These are phyloP conservation scores for Actias luna DNA, from an alignment of 2,888 invertebrate species.

Conservation along the genomic window DNA sequence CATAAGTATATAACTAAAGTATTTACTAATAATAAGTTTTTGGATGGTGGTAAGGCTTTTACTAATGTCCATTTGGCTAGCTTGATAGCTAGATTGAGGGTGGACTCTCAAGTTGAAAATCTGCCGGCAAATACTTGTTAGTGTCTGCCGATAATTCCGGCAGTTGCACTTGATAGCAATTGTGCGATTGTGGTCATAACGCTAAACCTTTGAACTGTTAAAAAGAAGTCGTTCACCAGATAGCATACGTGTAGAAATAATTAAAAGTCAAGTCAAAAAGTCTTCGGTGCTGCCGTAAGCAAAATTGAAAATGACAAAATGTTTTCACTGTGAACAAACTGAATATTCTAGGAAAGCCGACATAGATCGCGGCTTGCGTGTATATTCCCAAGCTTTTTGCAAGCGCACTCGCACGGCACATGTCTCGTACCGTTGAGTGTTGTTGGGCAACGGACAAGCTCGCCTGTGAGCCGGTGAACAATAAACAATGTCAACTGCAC, in stretches of 20 bases:
- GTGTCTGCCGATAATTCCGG: too few species aligned
- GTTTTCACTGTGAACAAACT: constrained; percentile 34
- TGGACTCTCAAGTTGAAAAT: too few species aligned
- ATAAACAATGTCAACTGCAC: constrained; percentile 61
- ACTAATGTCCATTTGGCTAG: too few species aligned
- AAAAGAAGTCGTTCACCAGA: neutral
- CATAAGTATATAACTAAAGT: too few species aligned
- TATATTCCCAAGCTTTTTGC: constrained; percentile 52
- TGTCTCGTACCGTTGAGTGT: constrained; percentile 19
- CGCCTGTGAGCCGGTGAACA: constrained; percentile 42
- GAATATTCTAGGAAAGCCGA: constrained; percentile 27
- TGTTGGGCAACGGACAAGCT: constrained; percentile 51
- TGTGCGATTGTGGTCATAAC: too few species aligned
- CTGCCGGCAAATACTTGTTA: too few species aligned
- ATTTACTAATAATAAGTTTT: too few species aligned
- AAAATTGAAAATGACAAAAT: constrained; percentile 1
- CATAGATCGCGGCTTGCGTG: constrained; percentile 20
- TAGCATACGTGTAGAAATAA: neutral
- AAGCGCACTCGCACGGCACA: constrained; percentile 32
- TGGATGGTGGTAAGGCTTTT: too few species aligned
- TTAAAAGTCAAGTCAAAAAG: neutral
- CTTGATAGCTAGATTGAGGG: too few species aligned
- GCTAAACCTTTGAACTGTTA: too few species aligned
- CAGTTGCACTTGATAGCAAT: too few species aligned
- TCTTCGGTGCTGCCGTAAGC: neutral